These are phyloP conservation scores for Sinosuthora webbiana DNA, from an alignment of 2,113 vertebrate genomes.

Conservation along the genomic window DNA sequence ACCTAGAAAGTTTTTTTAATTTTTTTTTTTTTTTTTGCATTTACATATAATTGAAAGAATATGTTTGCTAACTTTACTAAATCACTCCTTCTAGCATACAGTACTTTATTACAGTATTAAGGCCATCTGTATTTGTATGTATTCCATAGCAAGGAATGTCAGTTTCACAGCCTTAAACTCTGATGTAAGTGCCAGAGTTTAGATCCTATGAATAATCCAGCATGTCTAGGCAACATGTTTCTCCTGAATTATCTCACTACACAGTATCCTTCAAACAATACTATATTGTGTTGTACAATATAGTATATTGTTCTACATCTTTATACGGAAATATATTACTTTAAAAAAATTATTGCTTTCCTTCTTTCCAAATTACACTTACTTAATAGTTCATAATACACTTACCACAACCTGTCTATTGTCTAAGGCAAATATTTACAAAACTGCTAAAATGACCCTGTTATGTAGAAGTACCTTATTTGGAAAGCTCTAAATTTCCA, in stretches of 20 bases:
- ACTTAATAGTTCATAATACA: not conserved
- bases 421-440: not conserved
- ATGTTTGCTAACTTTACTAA: conserved; percentile 39
- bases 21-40: not conserved
- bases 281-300: not conserved
- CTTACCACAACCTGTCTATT: not conserved
- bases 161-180: not conserved
- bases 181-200: conserved; percentile 1
- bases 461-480: not conserved
- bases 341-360: not conserved
- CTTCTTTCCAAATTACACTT: not conserved
- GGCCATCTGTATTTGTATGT: conserved; percentile 22
- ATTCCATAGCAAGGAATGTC: not conserved
- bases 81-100: conserved; percentile 10
- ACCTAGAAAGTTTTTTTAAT: not conserved
- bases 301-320: not conserved
- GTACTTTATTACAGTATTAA: conserved; percentile 30
- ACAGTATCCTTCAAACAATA: not conserved
- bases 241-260: not conserved
- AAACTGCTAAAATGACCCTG: not conserved
- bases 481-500: not conserved
- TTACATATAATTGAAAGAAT: conserved; percentile 56
- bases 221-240: not conserved
- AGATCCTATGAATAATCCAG: not conserved
- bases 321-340: not conserved